phyloP scores from a whole-genome alignment of 2,113 vertebrate species.

The Accipiter virgatus region DNA sequence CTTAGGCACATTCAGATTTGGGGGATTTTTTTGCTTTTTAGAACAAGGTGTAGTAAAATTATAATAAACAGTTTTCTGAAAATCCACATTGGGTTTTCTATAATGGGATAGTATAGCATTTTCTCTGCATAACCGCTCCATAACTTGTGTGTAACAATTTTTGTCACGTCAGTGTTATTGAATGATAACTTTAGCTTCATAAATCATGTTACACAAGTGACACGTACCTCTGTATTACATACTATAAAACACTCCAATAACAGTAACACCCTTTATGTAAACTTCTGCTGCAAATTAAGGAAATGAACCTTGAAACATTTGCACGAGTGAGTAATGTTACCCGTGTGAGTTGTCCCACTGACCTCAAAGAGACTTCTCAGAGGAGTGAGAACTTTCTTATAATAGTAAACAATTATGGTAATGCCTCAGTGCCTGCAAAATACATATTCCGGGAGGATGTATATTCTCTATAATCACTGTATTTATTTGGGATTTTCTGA shows the following conservation, averaged over 20 bases:
- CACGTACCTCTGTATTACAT: not conserved
- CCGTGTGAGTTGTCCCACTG: not conserved
- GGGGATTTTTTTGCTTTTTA: not conserved
- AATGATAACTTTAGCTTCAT: not conserved
- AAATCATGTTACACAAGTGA: not conserved
- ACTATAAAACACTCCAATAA: not conserved
- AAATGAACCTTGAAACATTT: constrained; percentile 15
- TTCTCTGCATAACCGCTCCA: not conserved
- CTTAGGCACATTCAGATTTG: not conserved
- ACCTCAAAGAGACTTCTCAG: constrained; percentile 1
- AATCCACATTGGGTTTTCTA: not conserved
- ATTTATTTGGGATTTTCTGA: not conserved
- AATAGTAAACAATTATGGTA: not conserved
- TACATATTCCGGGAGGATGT: not conserved
- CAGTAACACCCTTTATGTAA: not conserved
- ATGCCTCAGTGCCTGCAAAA: not conserved
- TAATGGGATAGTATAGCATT: not conserved
- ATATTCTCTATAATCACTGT: not conserved
- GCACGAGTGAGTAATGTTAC: not conserved
- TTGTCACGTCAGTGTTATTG: not conserved
- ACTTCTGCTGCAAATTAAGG: constrained; percentile 1
- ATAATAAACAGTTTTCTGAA: not conserved
- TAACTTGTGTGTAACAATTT: not conserved
- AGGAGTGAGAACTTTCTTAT: constrained; percentile 1
- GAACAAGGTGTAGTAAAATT: not conserved